Evolutionary conservation across 2,888 invertebrate genomes (phyloP).

Genomic region (Dinocampus coccinellae): DNA sequence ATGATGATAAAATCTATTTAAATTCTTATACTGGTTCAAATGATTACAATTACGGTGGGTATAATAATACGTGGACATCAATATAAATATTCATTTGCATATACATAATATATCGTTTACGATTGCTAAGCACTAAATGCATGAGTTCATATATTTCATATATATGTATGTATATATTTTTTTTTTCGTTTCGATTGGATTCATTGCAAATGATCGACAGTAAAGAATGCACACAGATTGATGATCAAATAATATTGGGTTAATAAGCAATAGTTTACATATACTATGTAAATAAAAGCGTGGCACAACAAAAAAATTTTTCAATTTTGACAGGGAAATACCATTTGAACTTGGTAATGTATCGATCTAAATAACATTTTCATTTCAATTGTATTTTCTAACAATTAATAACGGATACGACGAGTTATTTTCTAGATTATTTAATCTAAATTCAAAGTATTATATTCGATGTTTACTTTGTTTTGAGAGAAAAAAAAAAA

Average conservation of each 20-base stretch:
- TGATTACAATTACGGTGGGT: neutral
- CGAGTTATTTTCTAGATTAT: constrained; percentile 46
- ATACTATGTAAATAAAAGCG: neutral
- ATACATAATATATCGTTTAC: constrained; percentile 37
- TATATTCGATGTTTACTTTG: constrained; percentile 53
- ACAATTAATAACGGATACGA: constrained; percentile 32
- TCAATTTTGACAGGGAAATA: constrained; percentile 42
- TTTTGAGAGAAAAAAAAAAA: too few relatives aligned
- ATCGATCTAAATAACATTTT: constrained; percentile 53
- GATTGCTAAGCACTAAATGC: constrained; percentile 49
- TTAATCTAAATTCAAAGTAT: constrained; percentile 61
- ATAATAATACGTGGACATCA: constrained; percentile 12
- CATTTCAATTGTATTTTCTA: constrained; percentile 22
- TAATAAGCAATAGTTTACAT: neutral
- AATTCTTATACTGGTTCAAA: neutral
- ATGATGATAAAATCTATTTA: neutral
- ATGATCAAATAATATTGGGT: neutral
- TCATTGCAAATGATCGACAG: constrained; percentile 2
- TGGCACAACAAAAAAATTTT: constrained; percentile 1
- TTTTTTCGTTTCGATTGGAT: constrained; percentile 4
- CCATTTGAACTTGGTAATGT: constrained; percentile 52
- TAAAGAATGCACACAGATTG: constrained; percentile 3
- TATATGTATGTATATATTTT: too few relatives aligned
- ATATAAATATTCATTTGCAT: constrained; percentile 14
- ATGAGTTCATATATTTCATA: too few relatives aligned